These are phyloP conservation scores for Pterocles gutturalis DNA, from an alignment of 2,113 vertebrate genomes.

Conservation along the genomic window DNA sequence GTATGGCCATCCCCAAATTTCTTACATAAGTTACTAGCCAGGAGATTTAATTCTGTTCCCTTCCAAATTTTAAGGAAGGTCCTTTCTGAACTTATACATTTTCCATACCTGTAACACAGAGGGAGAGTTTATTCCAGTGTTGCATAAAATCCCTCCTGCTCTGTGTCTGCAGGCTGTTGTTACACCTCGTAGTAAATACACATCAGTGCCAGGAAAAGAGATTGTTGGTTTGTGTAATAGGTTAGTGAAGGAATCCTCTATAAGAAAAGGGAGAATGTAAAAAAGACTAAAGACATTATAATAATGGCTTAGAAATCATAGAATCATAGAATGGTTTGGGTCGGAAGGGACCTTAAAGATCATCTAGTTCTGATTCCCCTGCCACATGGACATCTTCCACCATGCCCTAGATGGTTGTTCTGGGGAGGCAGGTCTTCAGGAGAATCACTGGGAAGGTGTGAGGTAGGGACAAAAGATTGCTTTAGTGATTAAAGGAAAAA, in stretches of 20 bases:
- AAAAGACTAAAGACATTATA: not conserved
- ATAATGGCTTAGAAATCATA: not conserved
- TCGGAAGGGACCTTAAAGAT: no score
- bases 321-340: no score
- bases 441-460: not conserved
- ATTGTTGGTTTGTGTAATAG: not conserved
- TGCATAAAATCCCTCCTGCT: not conserved
- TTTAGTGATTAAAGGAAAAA: not conserved
- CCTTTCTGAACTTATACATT: accelerated
- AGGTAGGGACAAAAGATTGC: not conserved
- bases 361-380: no score
- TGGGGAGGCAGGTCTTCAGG: not conserved
- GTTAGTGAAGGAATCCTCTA: not conserved
- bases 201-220: not conserved
- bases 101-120: not conserved
- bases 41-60: not conserved
- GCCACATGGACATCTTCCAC: no score
- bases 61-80: not conserved
- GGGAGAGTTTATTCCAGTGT: not conserved
- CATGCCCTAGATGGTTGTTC: not conserved
- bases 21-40: not conserved
- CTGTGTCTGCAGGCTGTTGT: not conserved
- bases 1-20: not conserved
- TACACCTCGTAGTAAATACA: not conserved
- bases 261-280: no score